Evolutionary conservation across 2,888 invertebrate genomes (phyloP).

Genomic region (Drosophila pseudotalamancana): DNA sequence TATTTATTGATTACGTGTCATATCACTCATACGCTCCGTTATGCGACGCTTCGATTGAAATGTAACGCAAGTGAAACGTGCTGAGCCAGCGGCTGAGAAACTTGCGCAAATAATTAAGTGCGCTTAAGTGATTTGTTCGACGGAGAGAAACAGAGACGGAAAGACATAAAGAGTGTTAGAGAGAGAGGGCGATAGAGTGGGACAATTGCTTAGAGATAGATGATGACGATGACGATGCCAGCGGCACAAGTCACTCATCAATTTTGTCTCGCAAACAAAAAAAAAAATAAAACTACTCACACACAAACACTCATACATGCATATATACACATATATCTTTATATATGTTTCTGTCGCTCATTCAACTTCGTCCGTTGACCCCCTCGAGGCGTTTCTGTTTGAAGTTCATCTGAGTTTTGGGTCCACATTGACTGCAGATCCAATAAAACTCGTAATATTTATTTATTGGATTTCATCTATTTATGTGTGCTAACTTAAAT

Average conservation of each 20-base stretch:
- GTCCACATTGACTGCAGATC: background rate
- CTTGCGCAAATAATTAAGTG: slow-evolving; percentile 78
- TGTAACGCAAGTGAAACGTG: slow-evolving; percentile 65
- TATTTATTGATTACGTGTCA: slow-evolving; percentile 78
- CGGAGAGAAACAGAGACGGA: slow-evolving; percentile 12
- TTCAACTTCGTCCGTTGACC: slow-evolving; percentile 41
- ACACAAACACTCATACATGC: background rate
- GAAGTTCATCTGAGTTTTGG: slow-evolving; percentile 32
- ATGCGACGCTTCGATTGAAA: slow-evolving; percentile 60
- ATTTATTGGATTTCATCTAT: slow-evolving; percentile 11
- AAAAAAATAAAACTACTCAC: background rate
- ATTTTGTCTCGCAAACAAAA: slow-evolving; percentile 41
- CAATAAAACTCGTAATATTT: slow-evolving; percentile 22
- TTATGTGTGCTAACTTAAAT: background rate
- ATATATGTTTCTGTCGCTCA: slow-evolving; percentile 2
- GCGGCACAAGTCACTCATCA: slow-evolving; percentile 58
- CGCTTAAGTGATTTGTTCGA: slow-evolving; percentile 74
- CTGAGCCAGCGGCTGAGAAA: slow-evolving; percentile 33
- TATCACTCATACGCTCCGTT: slow-evolving; percentile 75
- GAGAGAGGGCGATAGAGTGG: background rate
- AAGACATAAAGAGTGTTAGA: background rate
- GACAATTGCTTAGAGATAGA: slow-evolving; percentile 17
- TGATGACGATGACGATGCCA: slow-evolving; percentile 45
- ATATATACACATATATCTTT: slow-evolving; percentile 5
- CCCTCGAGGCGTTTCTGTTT: slow-evolving; percentile 41